Base-by-base conservation (phyloP, 1,140 invertebrate genomes). In the Drosophila biarmipes region DNA sequence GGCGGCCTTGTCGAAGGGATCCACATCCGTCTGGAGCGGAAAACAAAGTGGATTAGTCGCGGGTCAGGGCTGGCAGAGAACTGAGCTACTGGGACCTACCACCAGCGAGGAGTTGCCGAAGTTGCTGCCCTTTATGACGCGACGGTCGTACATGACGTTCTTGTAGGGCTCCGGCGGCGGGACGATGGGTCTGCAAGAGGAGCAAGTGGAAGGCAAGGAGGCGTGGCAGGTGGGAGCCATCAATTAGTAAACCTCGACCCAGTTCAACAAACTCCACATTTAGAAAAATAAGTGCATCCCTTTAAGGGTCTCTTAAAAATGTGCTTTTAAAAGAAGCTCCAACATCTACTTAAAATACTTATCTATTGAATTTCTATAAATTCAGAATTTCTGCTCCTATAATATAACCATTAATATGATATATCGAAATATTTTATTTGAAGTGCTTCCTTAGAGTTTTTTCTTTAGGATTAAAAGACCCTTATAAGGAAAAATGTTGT, bases 71-170 rank as follows among this genome's bases (percentile, higher is more conserved):
- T 78, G 69, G 27, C n/a, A 27, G 6, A n/a, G 34, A 7, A 35
- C 34, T 38, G 12, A 19, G 27, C 31, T 21, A 4, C n/a, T 8
- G 8, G 7, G 12, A 89, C 77, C 77, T 73, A 90, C 90, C 61
- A 90, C 62, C 49, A 91, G 57, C 15, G 90, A 63, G 53, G 86
- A 15, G 14, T 56, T 71, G 24, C 85, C 92, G 91, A 95, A 95
- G 43, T 96, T 97, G 90, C 95, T 97, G 69, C 97, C 97, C 75
- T 97, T 94, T 66, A 96, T 94, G 63, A 98, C 95, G 67, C 97
- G 93, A 82, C 95, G 94, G 91, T 98, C 97, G 92, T 95, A 96
- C 96, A 97, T 98, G 78, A 98, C 94, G 93, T 98, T 96, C 63
- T 94, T 93, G 91, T 95, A 95, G 11, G 94, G 93, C 90, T 94